Evolutionary conservation across 2,113 vertebrate genomes (phyloP).

Genomic region (Eonycteris spelaea): DNA sequence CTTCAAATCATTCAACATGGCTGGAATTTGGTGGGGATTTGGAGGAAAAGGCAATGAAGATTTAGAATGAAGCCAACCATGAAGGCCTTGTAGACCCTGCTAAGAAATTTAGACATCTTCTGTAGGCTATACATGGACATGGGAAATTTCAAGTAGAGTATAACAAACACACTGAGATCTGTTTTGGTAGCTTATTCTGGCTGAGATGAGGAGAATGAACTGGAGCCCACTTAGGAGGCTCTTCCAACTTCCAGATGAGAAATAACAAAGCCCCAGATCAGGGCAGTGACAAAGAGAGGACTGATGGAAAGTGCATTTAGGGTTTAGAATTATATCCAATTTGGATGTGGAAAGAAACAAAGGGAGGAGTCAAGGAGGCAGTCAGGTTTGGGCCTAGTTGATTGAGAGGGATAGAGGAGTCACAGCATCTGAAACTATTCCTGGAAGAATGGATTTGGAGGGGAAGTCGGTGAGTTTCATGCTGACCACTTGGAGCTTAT

Average conservation of each 20-base stretch:
- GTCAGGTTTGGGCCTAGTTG: neutral
- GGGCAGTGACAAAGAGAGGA: neutral
- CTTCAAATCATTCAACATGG: neutral
- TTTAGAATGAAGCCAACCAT: neutral
- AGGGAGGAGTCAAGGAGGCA: neutral
- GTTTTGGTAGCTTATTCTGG: neutral
- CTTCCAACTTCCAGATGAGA: neutral
- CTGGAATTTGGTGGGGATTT: neutral
- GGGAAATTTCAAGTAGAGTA: neutral
- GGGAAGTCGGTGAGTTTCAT: neutral
- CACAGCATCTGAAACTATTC: neutral
- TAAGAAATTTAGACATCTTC: neutral
- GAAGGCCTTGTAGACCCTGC: neutral
- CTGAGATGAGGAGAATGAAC: neutral
- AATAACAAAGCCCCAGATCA: neutral
- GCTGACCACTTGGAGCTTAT: neutral
- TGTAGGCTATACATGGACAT: rapidly evolving
- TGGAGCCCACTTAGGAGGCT: neutral
- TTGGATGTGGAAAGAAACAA: neutral
- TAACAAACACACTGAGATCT: neutral
- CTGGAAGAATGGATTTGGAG: neutral
- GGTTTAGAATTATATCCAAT: neutral
- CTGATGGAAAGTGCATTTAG: neutral
- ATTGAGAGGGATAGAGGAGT: neutral
- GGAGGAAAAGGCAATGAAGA: neutral